Conservation (phyloP, 1,140 invertebrate genomes). For the Drosophila novamexicana region DNA sequence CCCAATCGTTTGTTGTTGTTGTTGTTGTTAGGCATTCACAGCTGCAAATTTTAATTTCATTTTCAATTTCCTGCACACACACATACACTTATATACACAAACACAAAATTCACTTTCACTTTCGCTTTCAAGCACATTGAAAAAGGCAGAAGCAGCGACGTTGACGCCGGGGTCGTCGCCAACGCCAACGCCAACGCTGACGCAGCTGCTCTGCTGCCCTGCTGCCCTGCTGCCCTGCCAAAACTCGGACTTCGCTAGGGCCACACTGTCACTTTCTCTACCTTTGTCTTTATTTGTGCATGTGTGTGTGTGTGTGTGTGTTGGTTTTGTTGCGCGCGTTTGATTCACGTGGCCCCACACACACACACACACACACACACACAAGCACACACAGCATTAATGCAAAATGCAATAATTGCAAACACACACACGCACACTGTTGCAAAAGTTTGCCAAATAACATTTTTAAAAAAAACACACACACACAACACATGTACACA, state of each 20-base stretch:
- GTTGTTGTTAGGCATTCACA: conserved; percentile 3
- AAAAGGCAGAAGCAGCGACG: conserved; percentile 22
- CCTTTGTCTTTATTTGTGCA: conserved; percentile 20
- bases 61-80: conserved; percentile 33
- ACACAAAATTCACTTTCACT: conserved; percentile 53
- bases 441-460: conserved; percentile 5
- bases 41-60: conserved; percentile 20
- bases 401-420: conserved; percentile 44
- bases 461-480: conserved; percentile 2
- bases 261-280: conserved; percentile 63
- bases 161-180: conserved; percentile 4
- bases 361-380: conserved; percentile 22
- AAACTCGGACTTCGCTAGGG: conserved; percentile 19
- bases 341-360: conserved; percentile 72
- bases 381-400: conserved; percentile 4
- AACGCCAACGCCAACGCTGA: conserved; percentile 4
- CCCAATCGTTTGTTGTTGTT: conserved; percentile 1
- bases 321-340: conserved; percentile 70
- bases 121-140: conserved; percentile 43
- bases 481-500: conserved; percentile 28
- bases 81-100: background rate
- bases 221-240: background rate
- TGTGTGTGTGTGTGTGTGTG: conserved; percentile 16
- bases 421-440: conserved; percentile 8
- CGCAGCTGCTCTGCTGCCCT: conserved; percentile 9